These are phyloP conservation scores for Willowsia nigromaculata DNA, from an alignment of 2,888 invertebrate genomes.

Conservation along the genomic window DNA sequence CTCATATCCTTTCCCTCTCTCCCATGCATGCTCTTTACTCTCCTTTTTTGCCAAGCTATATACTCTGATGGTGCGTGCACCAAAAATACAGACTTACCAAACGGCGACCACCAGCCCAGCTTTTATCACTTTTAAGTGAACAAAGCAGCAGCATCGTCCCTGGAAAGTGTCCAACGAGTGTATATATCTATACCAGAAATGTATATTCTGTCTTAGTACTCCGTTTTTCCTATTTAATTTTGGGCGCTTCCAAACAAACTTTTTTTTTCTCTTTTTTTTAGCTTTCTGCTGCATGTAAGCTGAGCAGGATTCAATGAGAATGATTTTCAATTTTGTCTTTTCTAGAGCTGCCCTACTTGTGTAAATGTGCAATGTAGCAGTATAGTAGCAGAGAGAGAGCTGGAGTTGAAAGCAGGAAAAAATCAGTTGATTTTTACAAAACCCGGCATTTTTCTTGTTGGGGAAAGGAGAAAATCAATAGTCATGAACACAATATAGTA, in stretches of 20 bases:
- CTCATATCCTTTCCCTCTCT: constrained; percentile 32
- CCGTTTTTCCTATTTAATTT: neutral
- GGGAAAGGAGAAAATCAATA: neutral
- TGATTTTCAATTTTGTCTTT: constrained; percentile 21
- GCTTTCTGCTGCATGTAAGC: neutral
- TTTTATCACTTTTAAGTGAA: constrained; percentile 11
- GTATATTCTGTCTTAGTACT: neutral
- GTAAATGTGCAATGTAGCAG: neutral
- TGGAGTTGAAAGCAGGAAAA: neutral
- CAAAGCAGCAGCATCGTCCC: neutral
- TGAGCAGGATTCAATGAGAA: neutral
- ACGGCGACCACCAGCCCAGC: neutral
- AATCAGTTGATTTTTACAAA: neutral
- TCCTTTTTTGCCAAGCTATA: neutral
- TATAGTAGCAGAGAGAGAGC: neutral
- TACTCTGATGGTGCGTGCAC: neutral
- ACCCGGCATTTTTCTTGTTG: neutral
- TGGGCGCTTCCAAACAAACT: neutral
- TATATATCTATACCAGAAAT: neutral
- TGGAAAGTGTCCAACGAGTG: constrained; percentile 47
- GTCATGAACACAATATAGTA: neutral
- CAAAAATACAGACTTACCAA: neutral
- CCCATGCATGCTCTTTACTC: neutral
- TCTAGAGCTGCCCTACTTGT: neutral
- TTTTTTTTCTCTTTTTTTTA: neutral